Base-by-base conservation (phyloP, 2,888 invertebrate genomes). In the Temnothorax ravouxi region DNA sequence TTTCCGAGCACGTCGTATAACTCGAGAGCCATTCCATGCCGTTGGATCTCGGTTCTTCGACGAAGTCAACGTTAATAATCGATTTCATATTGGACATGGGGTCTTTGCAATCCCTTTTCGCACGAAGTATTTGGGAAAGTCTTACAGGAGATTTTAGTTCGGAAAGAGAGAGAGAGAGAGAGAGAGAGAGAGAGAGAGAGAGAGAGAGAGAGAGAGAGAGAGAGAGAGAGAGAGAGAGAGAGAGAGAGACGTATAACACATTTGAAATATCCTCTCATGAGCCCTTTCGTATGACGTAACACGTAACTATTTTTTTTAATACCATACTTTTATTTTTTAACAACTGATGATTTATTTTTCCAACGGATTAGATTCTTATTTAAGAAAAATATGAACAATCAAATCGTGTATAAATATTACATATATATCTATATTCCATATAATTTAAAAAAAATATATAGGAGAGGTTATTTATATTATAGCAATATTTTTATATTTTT, bases 1-100 rank as follows among this genome's bases (percentile, higher is more conserved):
- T 88, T 88, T 86, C 86, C 86, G 67, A 77, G 62, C 87, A 62
- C 84, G 84, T 87, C 67, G 59, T 54, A 81, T 77, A 83, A 86
- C 83, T 84, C 66, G 83, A 72, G 41, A 84, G 84, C 79, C 86
- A 66, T 84, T 84, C 77, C 84, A 62, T 66, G 67, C 56, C 86
- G 76, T 74, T 72, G 47, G 69, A 85, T 83, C 74, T 74, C 56
- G 59, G 61, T 83, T 15, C 66, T 82, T 44, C 29, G 66, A 83
- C 76, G 47, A 62, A 84, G 81, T 80, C 83, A 72, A 71, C 80
- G 80, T 74, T 80, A 72, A 80, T 80, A 80, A 80, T 80, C 74
- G 74, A 80, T 69, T 67, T 69, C 54, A 77, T 79, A 71, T 80
- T 18, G 74, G 38, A 74, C 47, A 72, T 13, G 56, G 18, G 25